These are phyloP conservation scores for Trachops cirrhosus DNA, from an alignment of 2,797 vertebrate genomes.

Conservation along the genomic window DNA sequence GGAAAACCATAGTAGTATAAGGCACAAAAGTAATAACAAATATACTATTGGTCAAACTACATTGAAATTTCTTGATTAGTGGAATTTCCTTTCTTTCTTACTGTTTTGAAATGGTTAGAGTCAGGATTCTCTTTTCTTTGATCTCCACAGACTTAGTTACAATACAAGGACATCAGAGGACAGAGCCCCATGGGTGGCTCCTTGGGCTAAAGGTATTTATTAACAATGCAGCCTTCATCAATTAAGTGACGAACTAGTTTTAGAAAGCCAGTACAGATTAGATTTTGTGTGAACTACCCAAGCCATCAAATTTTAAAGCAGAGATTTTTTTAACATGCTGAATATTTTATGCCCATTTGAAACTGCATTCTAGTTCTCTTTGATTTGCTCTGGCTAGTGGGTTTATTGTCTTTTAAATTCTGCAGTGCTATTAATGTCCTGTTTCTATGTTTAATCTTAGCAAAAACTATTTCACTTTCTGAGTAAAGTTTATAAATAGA, in stretches of 20 bases:
- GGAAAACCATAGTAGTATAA: not conserved
- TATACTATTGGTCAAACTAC: not conserved
- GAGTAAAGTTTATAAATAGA: not conserved
- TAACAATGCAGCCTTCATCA: not conserved
- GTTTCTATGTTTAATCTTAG: not conserved
- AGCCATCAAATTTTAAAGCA: not conserved
- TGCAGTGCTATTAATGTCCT: not conserved
- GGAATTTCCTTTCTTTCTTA: not conserved
- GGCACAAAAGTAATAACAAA: not conserved
- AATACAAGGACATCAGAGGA: not conserved
- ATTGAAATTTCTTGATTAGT: not conserved
- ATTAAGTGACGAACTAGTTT: not conserved
- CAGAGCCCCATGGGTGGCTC: accelerated
- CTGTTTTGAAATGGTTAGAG: not conserved
- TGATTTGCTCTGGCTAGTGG: not conserved
- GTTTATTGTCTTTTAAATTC: not conserved
- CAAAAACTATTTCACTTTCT: not conserved
- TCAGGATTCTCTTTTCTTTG: not conserved
- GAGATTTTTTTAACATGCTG: not conserved
- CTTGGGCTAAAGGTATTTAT: not conserved
- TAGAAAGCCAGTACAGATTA: not conserved
- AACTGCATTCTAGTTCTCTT: not conserved
- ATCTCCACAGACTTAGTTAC: not conserved
- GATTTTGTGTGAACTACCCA: not conserved
- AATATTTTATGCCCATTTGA: not conserved